Conservation (phyloP, 2,888 invertebrate genomes). For the Pseudococcus longispinus region DNA sequence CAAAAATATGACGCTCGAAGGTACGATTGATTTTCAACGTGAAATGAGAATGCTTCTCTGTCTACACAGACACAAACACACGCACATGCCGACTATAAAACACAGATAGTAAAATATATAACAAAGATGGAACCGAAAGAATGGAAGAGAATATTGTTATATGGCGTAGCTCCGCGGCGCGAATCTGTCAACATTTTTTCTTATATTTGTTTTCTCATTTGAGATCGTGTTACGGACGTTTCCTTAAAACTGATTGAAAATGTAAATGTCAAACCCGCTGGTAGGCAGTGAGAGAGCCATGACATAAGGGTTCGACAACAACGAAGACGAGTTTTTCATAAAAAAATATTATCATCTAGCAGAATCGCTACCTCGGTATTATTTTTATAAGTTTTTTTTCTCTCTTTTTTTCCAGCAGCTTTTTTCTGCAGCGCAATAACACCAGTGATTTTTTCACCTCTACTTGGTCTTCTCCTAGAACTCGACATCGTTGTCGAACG, state of each 20-base stretch:
- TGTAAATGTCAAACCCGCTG: slow-evolving; percentile 51
- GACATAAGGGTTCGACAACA: slow-evolving; percentile 45
- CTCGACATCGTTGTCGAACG: not conserved
- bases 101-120: slow-evolving; percentile 32
- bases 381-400: slow-evolving; percentile 20
- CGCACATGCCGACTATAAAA: slow-evolving; percentile 13
- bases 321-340: slow-evolving; percentile 5
- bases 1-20: slow-evolving; percentile 55
- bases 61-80: not conserved
- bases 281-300: slow-evolving; percentile 36
- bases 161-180: slow-evolving; percentile 36
- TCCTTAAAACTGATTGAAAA: slow-evolving; percentile 54
- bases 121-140: slow-evolving; percentile 17
- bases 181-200: slow-evolving; percentile 52
- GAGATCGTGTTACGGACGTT: slow-evolving; percentile 56
- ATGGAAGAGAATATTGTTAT: slow-evolving; percentile 40
- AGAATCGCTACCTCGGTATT: not conserved
- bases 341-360: slow-evolving; percentile 47
- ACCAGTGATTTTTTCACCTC: not conserved
- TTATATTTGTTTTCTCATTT: slow-evolving; percentile 56
- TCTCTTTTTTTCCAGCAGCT: not conserved
- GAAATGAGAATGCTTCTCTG: slow-evolving; percentile 41
- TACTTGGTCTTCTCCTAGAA: not conserved
- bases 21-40: slow-evolving; percentile 55
- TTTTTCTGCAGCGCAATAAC: not conserved